Conservation (phyloP, 1,140 invertebrate species). For the Drosophila lacertosa region DNA sequence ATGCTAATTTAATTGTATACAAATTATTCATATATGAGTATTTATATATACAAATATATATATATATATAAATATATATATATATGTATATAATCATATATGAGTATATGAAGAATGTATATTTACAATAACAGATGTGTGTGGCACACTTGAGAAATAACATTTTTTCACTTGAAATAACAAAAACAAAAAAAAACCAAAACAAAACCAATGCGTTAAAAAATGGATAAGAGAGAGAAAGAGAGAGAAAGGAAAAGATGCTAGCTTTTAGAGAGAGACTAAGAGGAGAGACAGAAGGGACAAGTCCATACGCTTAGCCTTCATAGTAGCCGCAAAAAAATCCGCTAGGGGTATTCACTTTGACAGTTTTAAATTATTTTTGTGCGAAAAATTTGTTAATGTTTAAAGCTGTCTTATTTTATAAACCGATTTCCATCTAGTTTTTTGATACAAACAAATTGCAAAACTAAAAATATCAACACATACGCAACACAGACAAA, state of each 20-base stretch:
- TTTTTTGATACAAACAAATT: conserved; percentile 23
- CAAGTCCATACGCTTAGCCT: conserved; percentile 35
- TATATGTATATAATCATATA: conserved; percentile 31
- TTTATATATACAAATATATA: conserved; percentile 45
- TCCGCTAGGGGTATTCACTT: conserved; percentile 35
- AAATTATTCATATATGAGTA: too few species aligned
- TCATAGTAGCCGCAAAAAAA: conserved; percentile 33
- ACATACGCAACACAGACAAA: conserved; percentile 3
- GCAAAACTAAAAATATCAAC: conserved; percentile 8
- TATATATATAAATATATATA: conserved; percentile 29
- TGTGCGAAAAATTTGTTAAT: conserved; percentile 12
- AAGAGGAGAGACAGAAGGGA: conserved; percentile 1
- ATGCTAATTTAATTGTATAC: conserved; percentile 68
- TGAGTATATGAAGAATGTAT: conserved; percentile 66
- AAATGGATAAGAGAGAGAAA: conserved; percentile 25
- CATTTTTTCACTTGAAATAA: neutral
- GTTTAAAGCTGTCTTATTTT: conserved; percentile 27
- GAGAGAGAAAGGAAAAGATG: neutral
- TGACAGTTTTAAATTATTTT: conserved; percentile 33
- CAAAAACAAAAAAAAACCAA: neutral
- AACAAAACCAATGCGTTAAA: neutral
- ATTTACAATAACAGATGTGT: conserved; percentile 59
- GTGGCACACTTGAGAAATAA: conserved; percentile 14
- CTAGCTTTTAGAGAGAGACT: neutral
- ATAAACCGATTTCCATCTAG: conserved; percentile 21